Evolutionary conservation across 1,140 invertebrate genomes (phyloP), one percentile per base, ranked within the genome.

Genomic region (Lepidostoma basale): DNA sequence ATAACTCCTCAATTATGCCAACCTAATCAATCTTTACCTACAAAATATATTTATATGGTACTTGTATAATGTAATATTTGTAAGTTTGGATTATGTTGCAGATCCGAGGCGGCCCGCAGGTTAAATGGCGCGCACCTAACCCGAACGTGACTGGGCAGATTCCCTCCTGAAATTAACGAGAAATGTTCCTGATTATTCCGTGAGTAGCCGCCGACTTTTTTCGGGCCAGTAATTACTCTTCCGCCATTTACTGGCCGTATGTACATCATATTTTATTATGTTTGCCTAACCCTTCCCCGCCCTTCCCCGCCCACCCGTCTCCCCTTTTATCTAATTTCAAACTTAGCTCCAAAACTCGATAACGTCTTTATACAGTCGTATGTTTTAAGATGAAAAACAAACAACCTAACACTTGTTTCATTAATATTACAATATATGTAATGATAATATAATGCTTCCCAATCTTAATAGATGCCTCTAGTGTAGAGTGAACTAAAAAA

Each of bases 121-220:
- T 72, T 72, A 72, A 71, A 72, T 72, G 70, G 70, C 56, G 70
- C 65, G 70, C 70, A 62, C 70, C 52, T 72, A 72, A 68, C 65
- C 70, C 36, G 66, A 63, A 67, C 70, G 70, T 72, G 70, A 72
- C 70, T 63, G 70, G 70, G 70, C 70, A 72, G 70, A 71, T 71
- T 72, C 68, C 68, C 70, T 72, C 70, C 62, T 68, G 65, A 72
- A 72, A 72, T 72, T 72, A 72, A 72, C 70, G 70, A 72, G 70
- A 72, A 72, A 68, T 58, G 66, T 60, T 72, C 70, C 70, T 68
- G 70, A 72, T 72, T 72, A 72, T 67, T 67, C 62, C 58, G 63
- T 45, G 56, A 67, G 60, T 52, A 67, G 58, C 64, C 25, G 45
- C 49, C 28, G 69, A 72, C 70, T 72, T 72, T 72, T 71, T 68